Evolutionary conservation across 2,888 invertebrate species (phyloP), one percentile per base, ranked within the genome.

Genomic region (Synergus japonicus): DNA sequence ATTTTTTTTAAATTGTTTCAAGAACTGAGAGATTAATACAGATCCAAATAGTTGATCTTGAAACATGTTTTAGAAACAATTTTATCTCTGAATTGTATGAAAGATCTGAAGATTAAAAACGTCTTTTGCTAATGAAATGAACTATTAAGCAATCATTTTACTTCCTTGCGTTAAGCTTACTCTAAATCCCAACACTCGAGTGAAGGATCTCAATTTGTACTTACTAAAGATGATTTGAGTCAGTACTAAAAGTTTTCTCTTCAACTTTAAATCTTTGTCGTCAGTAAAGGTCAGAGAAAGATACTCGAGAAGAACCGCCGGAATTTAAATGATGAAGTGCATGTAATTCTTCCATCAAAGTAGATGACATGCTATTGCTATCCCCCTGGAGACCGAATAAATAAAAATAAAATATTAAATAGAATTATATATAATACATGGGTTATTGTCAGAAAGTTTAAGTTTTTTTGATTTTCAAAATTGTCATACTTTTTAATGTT

Each of bases 321-420:
- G 93, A 92, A 87, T 94, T 93, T 83, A 94, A 89, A 86, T 94
- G 94, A 88, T 94, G 94, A 82, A 92, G 91, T 43, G 91, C 91
- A 85, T 93, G 93, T 4, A 94, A 88, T 79, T 94, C 93, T 79
- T 94, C 94, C 87, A 94, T 90, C 65, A 93, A 92, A 60, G 93
- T 92, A 83, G 93, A 93, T 13, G 94, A 93, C 87, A 93, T 90
- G 85, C 92, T 92, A 85, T 92, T 93, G 83, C 93, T 92, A 85
- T 94, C 94, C 44, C 91, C 92, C 79, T 93, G 90, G 77, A 93
- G 91, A 77, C 91, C 90, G 46, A 29, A 22, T 22, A 22, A 22
- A 22, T 22, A 22, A 22, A 22, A 22, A 22, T 22, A 22, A 22
- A 22, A 22, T 1, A 22, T 22, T 22, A 22, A 22, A 22, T 22